Evolutionary conservation across 2,888 invertebrate genomes (phyloP).

Genomic region (Meganola albula): DNA sequence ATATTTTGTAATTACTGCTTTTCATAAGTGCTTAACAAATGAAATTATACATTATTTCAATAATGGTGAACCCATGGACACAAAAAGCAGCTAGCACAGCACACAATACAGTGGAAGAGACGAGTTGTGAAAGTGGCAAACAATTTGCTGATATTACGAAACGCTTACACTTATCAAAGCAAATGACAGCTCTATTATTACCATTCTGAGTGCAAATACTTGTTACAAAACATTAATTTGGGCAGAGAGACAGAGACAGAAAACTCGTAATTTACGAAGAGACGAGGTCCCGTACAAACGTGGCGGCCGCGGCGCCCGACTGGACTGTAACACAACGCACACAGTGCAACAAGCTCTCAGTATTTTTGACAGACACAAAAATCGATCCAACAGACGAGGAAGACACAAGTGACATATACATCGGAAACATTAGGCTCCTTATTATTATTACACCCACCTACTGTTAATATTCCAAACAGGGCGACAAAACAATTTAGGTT

Average conservation of each 20-base stretch:
- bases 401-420: slow-evolving; percentile 52
- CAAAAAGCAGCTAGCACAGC: slow-evolving; percentile 78
- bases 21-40: slow-evolving; percentile 67
- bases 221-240: slow-evolving; percentile 54
- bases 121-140: slow-evolving; percentile 74
- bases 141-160: slow-evolving; percentile 71
- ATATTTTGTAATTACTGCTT: too few relatives aligned
- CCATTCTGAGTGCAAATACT: slow-evolving; percentile 71
- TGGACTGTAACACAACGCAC: slow-evolving; percentile 38
- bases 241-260: slow-evolving; percentile 64
- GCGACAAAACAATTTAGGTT: too few relatives aligned
- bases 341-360: slow-evolving; percentile 47
- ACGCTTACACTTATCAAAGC: slow-evolving; percentile 76
- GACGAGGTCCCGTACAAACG: slow-evolving; percentile 30
- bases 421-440: slow-evolving; percentile 24
- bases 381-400: slow-evolving; percentile 54
- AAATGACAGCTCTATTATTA: slow-evolving; percentile 78
- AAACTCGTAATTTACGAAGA: slow-evolving; percentile 27
- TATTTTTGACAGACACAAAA: slow-evolving; percentile 42
- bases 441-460: too few relatives aligned
- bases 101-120: slow-evolving; percentile 76
- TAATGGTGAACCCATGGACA: slow-evolving; percentile 75
- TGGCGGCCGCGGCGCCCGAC: slow-evolving; percentile 26
- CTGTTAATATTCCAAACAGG: neutral
- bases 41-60: slow-evolving; percentile 65